Conservation (phyloP, 2,888 invertebrate species). For the Nemapogon koenigi region DNA sequence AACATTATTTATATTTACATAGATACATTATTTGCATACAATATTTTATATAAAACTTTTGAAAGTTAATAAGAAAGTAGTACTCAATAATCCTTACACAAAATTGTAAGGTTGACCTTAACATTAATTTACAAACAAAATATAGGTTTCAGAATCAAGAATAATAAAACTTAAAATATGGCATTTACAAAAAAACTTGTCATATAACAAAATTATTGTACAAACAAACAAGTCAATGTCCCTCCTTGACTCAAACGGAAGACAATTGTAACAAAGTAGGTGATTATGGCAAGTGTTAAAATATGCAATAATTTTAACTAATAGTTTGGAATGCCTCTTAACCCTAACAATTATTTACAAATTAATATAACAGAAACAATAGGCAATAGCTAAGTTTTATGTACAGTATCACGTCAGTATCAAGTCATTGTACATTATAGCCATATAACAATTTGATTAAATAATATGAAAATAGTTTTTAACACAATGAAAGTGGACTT, state of each 20-base stretch:
- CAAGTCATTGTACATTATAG: too few species aligned
- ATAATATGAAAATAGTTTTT: too few species aligned
- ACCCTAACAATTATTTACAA: conserved; percentile 48
- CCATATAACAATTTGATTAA: too few species aligned
- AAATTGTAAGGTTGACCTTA: not conserved
- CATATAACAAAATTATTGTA: conserved; percentile 45
- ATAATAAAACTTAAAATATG: conserved; percentile 6
- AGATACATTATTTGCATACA: conserved; percentile 25
- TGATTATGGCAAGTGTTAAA: not conserved
- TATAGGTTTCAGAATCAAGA: too few species aligned
- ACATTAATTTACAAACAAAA: conserved; percentile 2
- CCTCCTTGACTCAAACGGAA: conserved; percentile 45
- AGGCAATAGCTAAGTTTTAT: conserved; percentile 20
- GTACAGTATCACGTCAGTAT: conserved; percentile 1
- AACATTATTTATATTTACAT: conserved; percentile 52
- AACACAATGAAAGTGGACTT: too few species aligned
- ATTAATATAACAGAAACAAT: conserved; percentile 51
- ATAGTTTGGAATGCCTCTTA: conserved; percentile 54
- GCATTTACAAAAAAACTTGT: conserved; percentile 9
- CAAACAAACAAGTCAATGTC: conserved; percentile 54
- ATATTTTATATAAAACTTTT: not conserved
- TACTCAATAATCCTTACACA: not conserved
- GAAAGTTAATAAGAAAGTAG: not conserved
- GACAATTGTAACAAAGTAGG: conserved; percentile 25
- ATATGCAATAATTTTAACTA: conserved; percentile 46